These are phyloP conservation scores for Hirtodrosophila duncani DNA, from an alignment of 2,888 invertebrate genomes.

Conservation along the genomic window DNA sequence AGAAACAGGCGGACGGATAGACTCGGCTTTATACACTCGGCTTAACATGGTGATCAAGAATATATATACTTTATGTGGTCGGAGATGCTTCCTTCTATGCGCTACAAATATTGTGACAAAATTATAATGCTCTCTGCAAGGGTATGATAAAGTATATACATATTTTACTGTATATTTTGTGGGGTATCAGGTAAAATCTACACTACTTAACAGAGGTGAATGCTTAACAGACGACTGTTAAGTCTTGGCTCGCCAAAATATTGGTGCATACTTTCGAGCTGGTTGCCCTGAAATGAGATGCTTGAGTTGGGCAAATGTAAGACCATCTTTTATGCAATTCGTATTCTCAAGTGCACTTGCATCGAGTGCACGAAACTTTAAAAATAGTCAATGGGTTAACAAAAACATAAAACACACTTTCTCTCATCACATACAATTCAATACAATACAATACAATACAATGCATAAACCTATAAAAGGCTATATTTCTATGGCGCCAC, in stretches of 20 bases:
- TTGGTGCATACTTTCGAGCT: not conserved
- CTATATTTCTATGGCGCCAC: too few relatives aligned
- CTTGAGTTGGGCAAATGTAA: conserved; percentile 25
- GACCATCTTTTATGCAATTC: conserved; percentile 4
- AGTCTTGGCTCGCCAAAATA: too few relatives aligned
- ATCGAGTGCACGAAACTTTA: conserved; percentile 33
- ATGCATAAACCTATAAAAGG: conserved; percentile 48
- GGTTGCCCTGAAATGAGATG: conserved; percentile 22
- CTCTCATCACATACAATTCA: conserved; percentile 51
- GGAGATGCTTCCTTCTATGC: too few relatives aligned
- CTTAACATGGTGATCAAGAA: too few relatives aligned
- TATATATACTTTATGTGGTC: too few relatives aligned
- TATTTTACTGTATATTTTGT: conserved; percentile 15
- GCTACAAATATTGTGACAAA: too few relatives aligned
- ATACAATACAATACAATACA: conserved; percentile 26
- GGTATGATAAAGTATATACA: too few relatives aligned
- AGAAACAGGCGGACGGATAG: too few relatives aligned
- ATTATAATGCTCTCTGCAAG: too few relatives aligned
- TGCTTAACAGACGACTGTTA: too few relatives aligned
- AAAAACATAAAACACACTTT: conserved; percentile 33
- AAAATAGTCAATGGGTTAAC: conserved; percentile 41
- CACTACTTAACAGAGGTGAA: too few relatives aligned
- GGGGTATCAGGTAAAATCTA: not conserved
- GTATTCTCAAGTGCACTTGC: conserved; percentile 43
- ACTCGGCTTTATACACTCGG: too few relatives aligned